Percentiles rank a stretch among this genome's conserved stretches.
Conservation (phyloP, 53 echinoderm and acorn worm species). For the Crossaster papposus region DNA sequence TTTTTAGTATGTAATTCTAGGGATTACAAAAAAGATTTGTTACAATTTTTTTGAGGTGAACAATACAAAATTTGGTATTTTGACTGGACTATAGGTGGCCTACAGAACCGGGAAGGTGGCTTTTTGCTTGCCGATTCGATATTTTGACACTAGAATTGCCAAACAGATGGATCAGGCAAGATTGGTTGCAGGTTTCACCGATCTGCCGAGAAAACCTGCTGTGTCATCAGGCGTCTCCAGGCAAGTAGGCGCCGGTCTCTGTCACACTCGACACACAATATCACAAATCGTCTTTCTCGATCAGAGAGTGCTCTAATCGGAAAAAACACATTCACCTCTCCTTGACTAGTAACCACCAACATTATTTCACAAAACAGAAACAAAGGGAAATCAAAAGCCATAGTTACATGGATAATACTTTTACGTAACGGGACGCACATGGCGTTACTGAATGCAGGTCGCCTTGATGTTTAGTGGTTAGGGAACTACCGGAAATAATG, state of each 20-base stretch:
- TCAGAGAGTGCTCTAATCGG: no score
- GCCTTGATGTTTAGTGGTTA: not conserved
- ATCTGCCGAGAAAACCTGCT: not conserved
- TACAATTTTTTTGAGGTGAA: no score
- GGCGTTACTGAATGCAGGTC: not conserved
- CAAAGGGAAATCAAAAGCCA: not conserved
- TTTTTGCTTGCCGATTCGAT: not conserved
- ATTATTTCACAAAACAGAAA: no score
- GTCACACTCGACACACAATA: not conserved
- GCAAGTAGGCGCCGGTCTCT: not conserved
- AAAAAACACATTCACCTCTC: no score
- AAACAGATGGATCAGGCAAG: not conserved
- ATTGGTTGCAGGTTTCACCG: not conserved
- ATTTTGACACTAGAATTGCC: not conserved
- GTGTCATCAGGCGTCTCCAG: not conserved
- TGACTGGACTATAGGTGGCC: no score
- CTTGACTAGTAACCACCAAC: no score
- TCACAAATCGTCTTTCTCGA: no score
- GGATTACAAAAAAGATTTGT: no score
- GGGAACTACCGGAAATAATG: not conserved
- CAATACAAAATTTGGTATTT: no score
- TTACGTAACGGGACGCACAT: not conserved
- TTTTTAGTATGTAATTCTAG: no score
- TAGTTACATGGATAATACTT: not conserved
- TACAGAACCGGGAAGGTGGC: not conserved